phyloP scores from a whole-genome alignment of 2,113 vertebrate genomes.

The Trochalopteron elliotii region DNA sequence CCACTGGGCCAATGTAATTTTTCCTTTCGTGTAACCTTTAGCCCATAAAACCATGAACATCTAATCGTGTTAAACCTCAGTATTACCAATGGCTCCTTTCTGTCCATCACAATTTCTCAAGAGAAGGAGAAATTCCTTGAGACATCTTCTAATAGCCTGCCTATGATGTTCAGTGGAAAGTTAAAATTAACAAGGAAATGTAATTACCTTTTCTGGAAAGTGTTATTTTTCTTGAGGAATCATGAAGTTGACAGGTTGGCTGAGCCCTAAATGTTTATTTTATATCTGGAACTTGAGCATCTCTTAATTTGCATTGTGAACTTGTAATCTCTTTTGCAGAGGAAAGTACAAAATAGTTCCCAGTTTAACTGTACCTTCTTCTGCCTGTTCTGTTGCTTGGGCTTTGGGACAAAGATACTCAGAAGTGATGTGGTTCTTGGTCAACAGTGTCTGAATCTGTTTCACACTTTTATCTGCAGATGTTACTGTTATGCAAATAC shows the following conservation, averaged over 20 bases:
- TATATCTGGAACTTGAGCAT: neutral
- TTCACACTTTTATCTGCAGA: neutral
- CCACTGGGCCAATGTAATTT: neutral
- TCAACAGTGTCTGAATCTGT: neutral
- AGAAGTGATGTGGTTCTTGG: neutral
- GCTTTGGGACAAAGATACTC: neutral
- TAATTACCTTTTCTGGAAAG: neutral
- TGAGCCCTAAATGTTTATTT: neutral
- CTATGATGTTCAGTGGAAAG: neutral
- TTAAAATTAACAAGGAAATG: neutral
- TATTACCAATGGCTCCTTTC: neutral
- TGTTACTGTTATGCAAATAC: neutral
- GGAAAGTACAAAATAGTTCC: neutral
- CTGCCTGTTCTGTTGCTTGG: neutral
- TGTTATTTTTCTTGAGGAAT: conserved; percentile 15
- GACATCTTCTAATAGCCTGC: neutral
- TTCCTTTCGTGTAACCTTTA: neutral
- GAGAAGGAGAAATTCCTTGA: neutral
- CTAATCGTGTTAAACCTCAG: neutral
- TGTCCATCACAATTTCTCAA: neutral
- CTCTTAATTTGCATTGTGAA: neutral
- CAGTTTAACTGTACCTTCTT: neutral
- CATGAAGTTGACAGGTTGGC: neutral
- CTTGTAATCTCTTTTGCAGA: neutral
- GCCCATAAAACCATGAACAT: neutral